These are phyloP conservation scores for Paratilapia polleni DNA, from an alignment of 2,113 vertebrate species.

Conservation along the genomic window DNA sequence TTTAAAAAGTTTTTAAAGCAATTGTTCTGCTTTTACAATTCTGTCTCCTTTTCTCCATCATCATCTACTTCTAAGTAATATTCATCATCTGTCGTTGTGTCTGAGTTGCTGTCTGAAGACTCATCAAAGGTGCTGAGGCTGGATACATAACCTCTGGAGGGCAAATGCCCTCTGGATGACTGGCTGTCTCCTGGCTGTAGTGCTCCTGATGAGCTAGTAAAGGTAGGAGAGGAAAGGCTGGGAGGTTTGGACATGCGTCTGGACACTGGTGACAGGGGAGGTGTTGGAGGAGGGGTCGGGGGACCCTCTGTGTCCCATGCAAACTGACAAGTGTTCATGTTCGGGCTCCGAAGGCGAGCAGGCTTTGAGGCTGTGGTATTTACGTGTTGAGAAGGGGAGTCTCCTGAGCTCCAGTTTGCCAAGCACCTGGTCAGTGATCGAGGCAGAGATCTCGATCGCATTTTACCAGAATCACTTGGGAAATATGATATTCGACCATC, in stretches of 20 bases:
- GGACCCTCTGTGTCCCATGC: constrained; percentile 64
- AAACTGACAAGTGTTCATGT: constrained; percentile 45
- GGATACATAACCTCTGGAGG: constrained; percentile 67
- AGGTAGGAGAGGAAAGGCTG: constrained; percentile 61
- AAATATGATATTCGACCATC: neutral
- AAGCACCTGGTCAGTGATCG: constrained; percentile 62
- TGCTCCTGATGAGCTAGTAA: constrained; percentile 66
- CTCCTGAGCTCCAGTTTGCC: constrained; percentile 58
- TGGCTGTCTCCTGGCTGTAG: constrained; percentile 65
- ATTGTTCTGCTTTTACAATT: constrained; percentile 64
- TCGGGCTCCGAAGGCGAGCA: constrained; percentile 35
- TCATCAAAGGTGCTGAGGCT: constrained; percentile 82
- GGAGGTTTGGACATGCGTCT: constrained; percentile 70
- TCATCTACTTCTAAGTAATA: constrained; percentile 86
- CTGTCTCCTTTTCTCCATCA: constrained; percentile 76
- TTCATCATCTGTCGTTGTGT: constrained; percentile 94
- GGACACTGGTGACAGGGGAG: constrained; percentile 65
- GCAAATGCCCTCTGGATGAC: constrained; percentile 68
- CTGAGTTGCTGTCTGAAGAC: constrained; percentile 81
- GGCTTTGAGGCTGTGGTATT: constrained; percentile 10
- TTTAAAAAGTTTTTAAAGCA: neutral
- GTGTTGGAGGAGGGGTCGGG: constrained; percentile 78
- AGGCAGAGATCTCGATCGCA: constrained; percentile 70
- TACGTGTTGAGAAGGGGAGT: neutral
- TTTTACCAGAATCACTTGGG: constrained; percentile 41